phyloP scores from a whole-genome alignment of 2,113 vertebrate genomes.

The Poecile atricapillus region DNA sequence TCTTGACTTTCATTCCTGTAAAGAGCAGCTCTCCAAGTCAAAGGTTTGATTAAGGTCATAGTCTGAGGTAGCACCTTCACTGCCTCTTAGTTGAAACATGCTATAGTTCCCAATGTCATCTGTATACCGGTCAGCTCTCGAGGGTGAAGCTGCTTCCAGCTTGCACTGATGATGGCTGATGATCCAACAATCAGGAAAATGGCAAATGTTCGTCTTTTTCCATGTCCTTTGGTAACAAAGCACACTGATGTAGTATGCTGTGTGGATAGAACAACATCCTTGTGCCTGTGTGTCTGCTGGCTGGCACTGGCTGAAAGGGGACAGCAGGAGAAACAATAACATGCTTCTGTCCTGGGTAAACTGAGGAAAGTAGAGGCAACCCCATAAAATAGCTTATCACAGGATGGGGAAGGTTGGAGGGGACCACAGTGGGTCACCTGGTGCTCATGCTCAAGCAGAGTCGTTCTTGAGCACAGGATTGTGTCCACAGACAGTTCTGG shows the following conservation, averaged over 20 bases:
- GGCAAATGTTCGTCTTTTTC: not conserved
- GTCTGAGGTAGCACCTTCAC: not conserved
- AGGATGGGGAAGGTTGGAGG: not conserved
- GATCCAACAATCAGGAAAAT: not conserved
- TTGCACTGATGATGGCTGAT: not conserved
- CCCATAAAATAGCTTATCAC: not conserved
- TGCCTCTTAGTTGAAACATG: not conserved
- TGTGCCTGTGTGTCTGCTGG: not conserved
- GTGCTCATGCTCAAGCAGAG: not conserved
- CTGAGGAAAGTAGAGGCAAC: not conserved
- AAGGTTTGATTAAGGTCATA: not conserved
- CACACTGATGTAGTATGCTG: not conserved
- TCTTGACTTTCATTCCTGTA: not conserved
- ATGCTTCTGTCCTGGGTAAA: not conserved
- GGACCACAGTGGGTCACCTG: too few species aligned
- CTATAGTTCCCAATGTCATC: not conserved
- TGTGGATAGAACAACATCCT: not conserved
- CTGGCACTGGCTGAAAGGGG: not conserved
- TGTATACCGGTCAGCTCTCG: rapidly evolving
- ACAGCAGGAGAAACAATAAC: not conserved
- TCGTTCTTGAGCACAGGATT: not conserved
- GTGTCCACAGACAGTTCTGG: not conserved
- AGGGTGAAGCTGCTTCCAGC: not conserved
- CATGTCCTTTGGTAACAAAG: not conserved
- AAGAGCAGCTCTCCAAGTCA: not conserved